phyloP scores from a whole-genome alignment of 2,797 vertebrate genomes.

The Vipera latastei region DNA sequence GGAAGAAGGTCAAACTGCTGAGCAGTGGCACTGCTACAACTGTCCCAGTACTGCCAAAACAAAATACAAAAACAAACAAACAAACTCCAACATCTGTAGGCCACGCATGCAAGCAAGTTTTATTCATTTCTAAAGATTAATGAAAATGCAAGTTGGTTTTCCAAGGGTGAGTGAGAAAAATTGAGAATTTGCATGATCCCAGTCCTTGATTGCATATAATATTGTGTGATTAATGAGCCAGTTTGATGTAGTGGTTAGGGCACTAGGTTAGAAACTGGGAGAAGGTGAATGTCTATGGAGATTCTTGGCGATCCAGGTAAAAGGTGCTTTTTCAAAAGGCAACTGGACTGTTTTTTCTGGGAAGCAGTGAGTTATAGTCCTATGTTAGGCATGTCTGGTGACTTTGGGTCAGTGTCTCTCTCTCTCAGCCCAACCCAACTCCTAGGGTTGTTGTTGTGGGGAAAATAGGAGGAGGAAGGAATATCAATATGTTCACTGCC shows the following conservation, averaged over 20 bases:
- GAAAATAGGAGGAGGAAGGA: background rate
- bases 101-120: background rate
- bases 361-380: background rate
- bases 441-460: background rate
- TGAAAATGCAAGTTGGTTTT: background rate
- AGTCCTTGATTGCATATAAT: background rate
- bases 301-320: background rate
- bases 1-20: background rate
- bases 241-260: no score
- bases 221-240: background rate
- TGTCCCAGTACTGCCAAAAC: background rate
- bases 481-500: background rate
- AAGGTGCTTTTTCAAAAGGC: background rate
- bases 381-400: background rate
- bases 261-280: no score
- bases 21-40: background rate
- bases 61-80: background rate
- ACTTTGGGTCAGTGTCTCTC: background rate
- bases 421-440: background rate
- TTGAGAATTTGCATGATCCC: background rate
- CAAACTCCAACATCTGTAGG: background rate
- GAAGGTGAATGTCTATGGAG: background rate
- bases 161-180: background rate
- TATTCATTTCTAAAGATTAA: background rate
- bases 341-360: background rate